A percentile compares a stretch with the other conserved stretches of the same genome.
phyloP scores from a whole-genome alignment of 2,888 invertebrate species.

The Ormia ochracea region DNA sequence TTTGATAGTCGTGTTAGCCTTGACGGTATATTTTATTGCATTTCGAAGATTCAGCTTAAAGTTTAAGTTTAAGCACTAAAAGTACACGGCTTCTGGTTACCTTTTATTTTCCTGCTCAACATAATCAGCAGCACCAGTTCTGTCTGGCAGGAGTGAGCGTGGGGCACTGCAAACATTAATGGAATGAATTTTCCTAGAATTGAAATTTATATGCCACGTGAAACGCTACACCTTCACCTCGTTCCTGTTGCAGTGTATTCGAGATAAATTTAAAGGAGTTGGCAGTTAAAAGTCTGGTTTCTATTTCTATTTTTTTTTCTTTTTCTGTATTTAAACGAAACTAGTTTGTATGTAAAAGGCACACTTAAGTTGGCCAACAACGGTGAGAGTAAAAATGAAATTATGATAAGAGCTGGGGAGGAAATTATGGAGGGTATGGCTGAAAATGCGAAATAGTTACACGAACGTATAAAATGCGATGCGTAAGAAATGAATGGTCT shows the following conservation, averaged over 20 bases:
- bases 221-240: conserved; percentile 1
- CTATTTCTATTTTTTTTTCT: conserved; percentile 4
- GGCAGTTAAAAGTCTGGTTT: conserved; percentile 48
- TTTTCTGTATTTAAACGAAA: conserved; percentile 16
- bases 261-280: conserved; percentile 34
- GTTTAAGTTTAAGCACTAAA: conserved; percentile 17
- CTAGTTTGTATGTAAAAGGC: conserved; percentile 46
- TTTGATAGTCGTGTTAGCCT: conserved; percentile 34
- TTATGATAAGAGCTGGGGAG: not conserved
- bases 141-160: not conserved
- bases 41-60: conserved; percentile 44
- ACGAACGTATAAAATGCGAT: conserved; percentile 10
- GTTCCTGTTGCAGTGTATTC: not conserved
- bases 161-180: not conserved
- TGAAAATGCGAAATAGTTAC: not conserved
- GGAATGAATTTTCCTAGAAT: conserved; percentile 28
- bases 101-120: not conserved
- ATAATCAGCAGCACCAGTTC: not conserved
- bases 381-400: not conserved
- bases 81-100: not conserved
- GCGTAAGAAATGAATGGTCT: conserved; percentile 43
- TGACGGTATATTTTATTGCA: conserved; percentile 57
- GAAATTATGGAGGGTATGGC: not conserved
- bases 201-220: conserved; percentile 46
- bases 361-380: conserved; percentile 37